A percentile compares a stretch with the other conserved stretches of the same genome.
These are phyloP conservation scores for Dicentrarchus labrax DNA, from an alignment of 2,113 vertebrate genomes.

Conservation along the genomic window DNA sequence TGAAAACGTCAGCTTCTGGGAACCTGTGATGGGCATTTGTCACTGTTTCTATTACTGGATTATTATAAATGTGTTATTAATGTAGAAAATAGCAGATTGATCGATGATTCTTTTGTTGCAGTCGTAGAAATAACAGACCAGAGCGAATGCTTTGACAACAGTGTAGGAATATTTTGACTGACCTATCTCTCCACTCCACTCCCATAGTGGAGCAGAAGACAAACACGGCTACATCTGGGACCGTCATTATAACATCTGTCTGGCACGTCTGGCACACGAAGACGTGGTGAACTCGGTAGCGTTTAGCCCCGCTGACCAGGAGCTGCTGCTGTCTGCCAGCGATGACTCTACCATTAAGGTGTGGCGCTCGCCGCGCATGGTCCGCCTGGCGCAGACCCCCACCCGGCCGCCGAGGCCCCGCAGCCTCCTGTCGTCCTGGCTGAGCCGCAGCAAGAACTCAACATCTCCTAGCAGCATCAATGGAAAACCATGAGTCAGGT, in stretches of 20 bases:
- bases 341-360: conserved; percentile 95
- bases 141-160: background rate
- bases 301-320: conserved; percentile 95
- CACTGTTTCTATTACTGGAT: too few relatives aligned
- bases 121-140: too few relatives aligned
- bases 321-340: conserved; percentile 94
- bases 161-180: background rate
- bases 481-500: conserved; percentile 75
- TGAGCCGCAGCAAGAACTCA: conserved; percentile 82
- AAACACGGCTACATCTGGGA: conserved; percentile 98
- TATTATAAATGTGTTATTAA: too few relatives aligned
- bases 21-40: too few relatives aligned
- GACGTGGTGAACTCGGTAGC: conserved; percentile 97
- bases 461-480: conserved; percentile 70
- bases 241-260: conserved; percentile 96
- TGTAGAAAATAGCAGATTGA: too few relatives aligned
- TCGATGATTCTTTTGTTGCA: too few relatives aligned
- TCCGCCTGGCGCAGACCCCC: conserved; percentile 81
- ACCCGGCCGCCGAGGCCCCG: conserved; percentile 64
- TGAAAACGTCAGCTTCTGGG: too few relatives aligned
- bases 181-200: background rate
- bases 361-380: conserved; percentile 90
- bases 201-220: conserved; percentile 92
- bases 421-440: conserved; percentile 87
- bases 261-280: conserved; percentile 93